Base-by-base conservation (phyloP, 2,113 vertebrate species). In the Rhipidura dahli region DNA sequence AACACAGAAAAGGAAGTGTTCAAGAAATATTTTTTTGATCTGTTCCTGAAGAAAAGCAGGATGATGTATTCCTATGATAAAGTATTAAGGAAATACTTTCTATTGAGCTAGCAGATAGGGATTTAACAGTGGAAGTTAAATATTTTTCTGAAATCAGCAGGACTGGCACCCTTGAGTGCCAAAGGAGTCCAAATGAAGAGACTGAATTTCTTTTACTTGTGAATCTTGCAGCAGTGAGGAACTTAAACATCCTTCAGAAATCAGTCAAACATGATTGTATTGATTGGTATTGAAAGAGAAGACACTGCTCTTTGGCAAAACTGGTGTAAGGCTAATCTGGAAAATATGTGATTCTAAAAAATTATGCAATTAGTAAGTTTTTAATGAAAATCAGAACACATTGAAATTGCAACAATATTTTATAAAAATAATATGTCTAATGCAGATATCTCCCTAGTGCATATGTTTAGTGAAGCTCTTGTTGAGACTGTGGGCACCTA, bases 11-110 rank as follows among this genome's bases (percentile, higher is more conserved):
- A 87, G 61, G 85, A 91, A 95, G 26, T 28, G 60, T 83, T 89
- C 79, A 59, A 66, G 28, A 95, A 92, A 54, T 80, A 26, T 81
- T 77, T 91, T 85, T 81, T 90, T 90, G 0, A 90, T 90, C 70
- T 80, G 22, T 76, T 95, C 57, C 45, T 86, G 70, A 76, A 80
- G 83, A 88, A 90, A 90, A 86, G 71, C 50, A 88, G 85, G 71
- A 90, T 77, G 92, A 92, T 92, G 59, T 63, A 92, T 83, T 93
- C 30, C 13, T 66, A 13, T 73, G 90, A 94, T 88, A 94, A 87
- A 92, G 14, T 37, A 51, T 57, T 79, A 93, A 92, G 90, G 85
- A 97, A 93, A 94, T 93, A 85, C 13, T 94, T 94, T 91, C 45
- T 72, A 56, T 51, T 80, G 71, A 88, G 64, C 39, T 45, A 92